phyloP scores from a whole-genome alignment of 30 jellyfish, hydroid and myxozoan species.

The Aurelia sp. region DNA sequence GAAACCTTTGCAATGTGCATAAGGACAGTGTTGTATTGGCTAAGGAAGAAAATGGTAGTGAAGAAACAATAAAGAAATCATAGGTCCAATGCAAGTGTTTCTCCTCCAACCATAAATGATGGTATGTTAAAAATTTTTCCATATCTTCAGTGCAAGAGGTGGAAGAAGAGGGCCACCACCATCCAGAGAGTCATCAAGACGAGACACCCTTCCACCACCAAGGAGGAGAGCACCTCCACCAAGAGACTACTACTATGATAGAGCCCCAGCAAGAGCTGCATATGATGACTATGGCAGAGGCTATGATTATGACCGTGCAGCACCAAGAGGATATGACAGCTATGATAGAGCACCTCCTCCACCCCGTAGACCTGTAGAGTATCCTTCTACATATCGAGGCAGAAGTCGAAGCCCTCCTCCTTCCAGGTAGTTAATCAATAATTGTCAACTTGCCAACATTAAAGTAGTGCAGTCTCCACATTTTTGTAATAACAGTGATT shows the following conservation, averaged over 20 bases:
- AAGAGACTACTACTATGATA: constrained; percentile 52
- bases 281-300: constrained; percentile 66
- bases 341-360: constrained; percentile 69
- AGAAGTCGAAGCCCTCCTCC: constrained; percentile 81
- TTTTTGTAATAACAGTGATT: too few species aligned
- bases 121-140: too few species aligned
- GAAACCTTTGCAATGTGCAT: too few species aligned
- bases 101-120: too few species aligned
- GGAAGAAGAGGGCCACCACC: constrained; percentile 76
- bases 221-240: constrained; percentile 65
- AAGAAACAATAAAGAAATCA: too few species aligned
- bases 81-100: too few species aligned
- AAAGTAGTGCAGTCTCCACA: too few species aligned
- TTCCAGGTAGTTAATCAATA: neutral
- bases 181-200: constrained; percentile 39
- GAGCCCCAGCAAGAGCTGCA: constrained; percentile 44
- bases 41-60: too few species aligned
- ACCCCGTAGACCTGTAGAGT: constrained; percentile 43
- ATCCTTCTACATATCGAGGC: constrained; percentile 42
- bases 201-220: constrained; percentile 62
- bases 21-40: too few species aligned
- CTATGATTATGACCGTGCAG: constrained; percentile 68
- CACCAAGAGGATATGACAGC: constrained; percentile 70
- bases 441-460: too few species aligned
- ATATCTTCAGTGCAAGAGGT: constrained; percentile 42